Percentiles rank a stretch among this genome's conserved stretches.
Evolutionary conservation across 2,113 vertebrate genomes (phyloP).

Genomic region (Gopherus evgoodei): DNA sequence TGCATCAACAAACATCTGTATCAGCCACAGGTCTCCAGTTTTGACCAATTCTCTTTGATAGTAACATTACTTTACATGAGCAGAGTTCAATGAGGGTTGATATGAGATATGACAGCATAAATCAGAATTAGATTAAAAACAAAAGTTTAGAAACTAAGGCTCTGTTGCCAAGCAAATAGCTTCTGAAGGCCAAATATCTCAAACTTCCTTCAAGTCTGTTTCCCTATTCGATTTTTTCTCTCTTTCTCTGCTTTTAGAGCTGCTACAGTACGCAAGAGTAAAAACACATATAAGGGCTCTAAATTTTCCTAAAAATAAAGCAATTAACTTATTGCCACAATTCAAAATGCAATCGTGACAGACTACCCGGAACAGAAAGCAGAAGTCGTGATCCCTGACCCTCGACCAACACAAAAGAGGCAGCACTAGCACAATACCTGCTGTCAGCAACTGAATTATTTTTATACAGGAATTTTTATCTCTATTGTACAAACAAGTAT

Average conservation of each 20-base stretch:
- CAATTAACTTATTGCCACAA: constrained; percentile 91
- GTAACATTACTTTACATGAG: constrained; percentile 56
- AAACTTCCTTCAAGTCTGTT: constrained; percentile 65
- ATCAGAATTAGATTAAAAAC: constrained; percentile 72
- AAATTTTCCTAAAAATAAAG: constrained; percentile 81
- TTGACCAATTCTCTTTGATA: constrained; percentile 43
- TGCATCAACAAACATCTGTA: constrained; percentile 52
- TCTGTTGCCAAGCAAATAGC: constrained; percentile 56
- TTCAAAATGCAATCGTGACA: constrained; percentile 82
- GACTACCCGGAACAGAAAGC: constrained; percentile 78
- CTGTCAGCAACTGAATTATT: constrained; percentile 89
- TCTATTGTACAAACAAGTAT: constrained; percentile 90
- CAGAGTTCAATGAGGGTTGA: constrained; percentile 53
- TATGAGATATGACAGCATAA: constrained; percentile 69
- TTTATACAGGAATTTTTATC: constrained; percentile 90
- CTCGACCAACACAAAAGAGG: constrained; percentile 79
- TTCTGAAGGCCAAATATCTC: constrained; percentile 71
- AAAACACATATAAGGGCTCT: neutral
- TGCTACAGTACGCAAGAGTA: neutral
- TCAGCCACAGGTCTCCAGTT: constrained; percentile 43
- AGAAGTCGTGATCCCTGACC: constrained; percentile 75
- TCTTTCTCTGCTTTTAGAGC: neutral
- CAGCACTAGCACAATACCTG: constrained; percentile 82
- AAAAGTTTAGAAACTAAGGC: constrained; percentile 75
- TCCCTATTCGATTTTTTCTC: constrained; percentile 21